Conservation (phyloP, 92 coral and sea anemone species). For the Metridium senile region DNA sequence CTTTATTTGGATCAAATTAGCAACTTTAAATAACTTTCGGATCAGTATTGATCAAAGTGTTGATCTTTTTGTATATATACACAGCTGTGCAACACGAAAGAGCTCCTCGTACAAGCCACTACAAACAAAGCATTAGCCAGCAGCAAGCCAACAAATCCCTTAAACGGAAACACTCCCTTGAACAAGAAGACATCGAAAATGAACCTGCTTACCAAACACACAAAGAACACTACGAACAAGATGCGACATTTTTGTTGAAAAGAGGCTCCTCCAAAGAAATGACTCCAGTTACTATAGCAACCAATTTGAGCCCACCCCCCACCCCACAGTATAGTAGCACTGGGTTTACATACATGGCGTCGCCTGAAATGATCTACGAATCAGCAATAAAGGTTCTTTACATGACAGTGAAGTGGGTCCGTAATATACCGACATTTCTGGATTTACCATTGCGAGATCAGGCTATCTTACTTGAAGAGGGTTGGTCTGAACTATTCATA, state of each 20-base stretch:
- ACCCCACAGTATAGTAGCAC: slow-evolving; percentile 70
- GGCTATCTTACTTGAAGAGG: slow-evolving; percentile 86
- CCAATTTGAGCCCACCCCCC: slow-evolving; percentile 70
- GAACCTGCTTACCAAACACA: slow-evolving; percentile 45
- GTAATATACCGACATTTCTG: slow-evolving; percentile 92
- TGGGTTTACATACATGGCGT: slow-evolving; percentile 65
- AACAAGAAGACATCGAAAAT: slow-evolving; percentile 48
- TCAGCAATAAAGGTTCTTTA: slow-evolving; percentile 90
- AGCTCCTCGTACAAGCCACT: slow-evolving; percentile 82
- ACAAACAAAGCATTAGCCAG: slow-evolving; percentile 50
- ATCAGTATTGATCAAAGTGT: not conserved
- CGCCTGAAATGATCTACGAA: slow-evolving; percentile 89
- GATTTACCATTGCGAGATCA: slow-evolving; percentile 97
- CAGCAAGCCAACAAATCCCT: slow-evolving; percentile 53
- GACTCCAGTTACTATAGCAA: slow-evolving; percentile 59
- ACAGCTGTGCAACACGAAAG: slow-evolving; percentile 97
- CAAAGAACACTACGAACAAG: slow-evolving; percentile 61
- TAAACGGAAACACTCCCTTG: slow-evolving; percentile 70
- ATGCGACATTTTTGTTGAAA: slow-evolving; percentile 54
- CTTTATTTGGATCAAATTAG: not conserved
- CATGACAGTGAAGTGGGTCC: slow-evolving; percentile 98
- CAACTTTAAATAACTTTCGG: not conserved
- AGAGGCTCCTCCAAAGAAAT: slow-evolving; percentile 45
- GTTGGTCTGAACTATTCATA: slow-evolving; percentile 94
- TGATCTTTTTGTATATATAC: not conserved